Percentiles rank a stretch among this genome's conserved stretches.
Conservation (phyloP, 1,140 invertebrate genomes). For the Tetranychus urticae region DNA sequence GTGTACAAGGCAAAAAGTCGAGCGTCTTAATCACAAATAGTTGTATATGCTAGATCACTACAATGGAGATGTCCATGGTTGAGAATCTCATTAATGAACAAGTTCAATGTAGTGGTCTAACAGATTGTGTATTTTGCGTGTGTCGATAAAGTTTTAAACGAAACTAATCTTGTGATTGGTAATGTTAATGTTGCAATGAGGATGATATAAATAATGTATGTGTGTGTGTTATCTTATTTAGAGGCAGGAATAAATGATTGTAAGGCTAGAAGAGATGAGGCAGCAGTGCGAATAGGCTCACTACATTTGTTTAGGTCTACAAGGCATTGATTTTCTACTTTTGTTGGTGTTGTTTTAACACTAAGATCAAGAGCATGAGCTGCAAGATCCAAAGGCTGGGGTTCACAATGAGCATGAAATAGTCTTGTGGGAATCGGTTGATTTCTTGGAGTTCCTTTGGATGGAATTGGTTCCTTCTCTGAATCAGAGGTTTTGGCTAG, state of each 20-base stretch:
- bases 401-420: conserved; percentile 6
- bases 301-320: not conserved
- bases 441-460: not conserved
- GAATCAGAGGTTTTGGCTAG: not conserved
- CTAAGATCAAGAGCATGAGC: conserved; percentile 67
- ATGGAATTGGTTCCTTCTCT: not conserved
- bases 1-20: no score
- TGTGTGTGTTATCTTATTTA: no score
- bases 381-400: conserved; percentile 44
- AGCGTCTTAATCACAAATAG: no score
- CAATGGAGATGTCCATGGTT: no score
- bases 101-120: no score
- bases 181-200: no score
- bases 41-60: no score
- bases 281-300: conserved; percentile 1
- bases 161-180: no score
- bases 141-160: no score
- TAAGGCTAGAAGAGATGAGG: conserved; percentile 1
- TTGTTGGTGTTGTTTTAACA: conserved; percentile 30
- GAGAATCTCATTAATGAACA: no score
- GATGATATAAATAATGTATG: no score
- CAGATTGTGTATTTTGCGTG: no score
- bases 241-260: conserved; percentile 5
- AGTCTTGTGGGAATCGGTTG: not conserved
- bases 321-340: not conserved